These are phyloP conservation scores for Torymus tubicola DNA, from an alignment of 2,888 invertebrate genomes.

Conservation along the genomic window DNA sequence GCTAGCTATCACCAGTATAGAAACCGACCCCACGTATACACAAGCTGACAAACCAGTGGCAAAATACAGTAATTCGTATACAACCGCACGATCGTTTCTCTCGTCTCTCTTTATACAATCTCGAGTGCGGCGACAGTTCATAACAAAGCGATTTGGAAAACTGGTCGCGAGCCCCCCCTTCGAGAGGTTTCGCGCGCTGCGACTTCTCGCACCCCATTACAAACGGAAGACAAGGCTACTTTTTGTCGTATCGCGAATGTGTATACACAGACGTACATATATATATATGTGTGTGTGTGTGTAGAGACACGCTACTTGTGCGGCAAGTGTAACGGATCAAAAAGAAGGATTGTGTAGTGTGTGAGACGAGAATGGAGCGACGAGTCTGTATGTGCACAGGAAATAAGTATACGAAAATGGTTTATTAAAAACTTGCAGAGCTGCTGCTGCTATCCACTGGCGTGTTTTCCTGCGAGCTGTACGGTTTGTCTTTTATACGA, in stretches of 20 bases:
- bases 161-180: slow-evolving; percentile 63
- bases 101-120: slow-evolving; percentile 51
- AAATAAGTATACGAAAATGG: too few species aligned
- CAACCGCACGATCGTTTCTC: slow-evolving; percentile 64
- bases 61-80: slow-evolving; percentile 72
- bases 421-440: too few species aligned
- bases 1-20: not conserved
- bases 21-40: slow-evolving; percentile 17
- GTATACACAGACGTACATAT: too few species aligned
- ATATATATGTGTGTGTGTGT: not conserved
- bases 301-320: slow-evolving; percentile 39
- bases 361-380: slow-evolving; percentile 1
- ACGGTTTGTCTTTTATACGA: too few species aligned
- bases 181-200: slow-evolving; percentile 57
- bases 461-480: too few species aligned
- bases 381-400: not conserved
- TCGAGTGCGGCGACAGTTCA: slow-evolving; percentile 71
- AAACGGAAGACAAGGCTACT: slow-evolving; percentile 64
- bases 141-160: slow-evolving; percentile 70
- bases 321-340: slow-evolving; percentile 73
- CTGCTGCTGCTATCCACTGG: too few species aligned
- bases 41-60: slow-evolving; percentile 56
- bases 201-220: slow-evolving; percentile 59
- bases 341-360: slow-evolving; percentile 5
- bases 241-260: slow-evolving; percentile 53